Conservation (phyloP, 1,140 invertebrate species). For the Ditylenchus dipsaci region DNA sequence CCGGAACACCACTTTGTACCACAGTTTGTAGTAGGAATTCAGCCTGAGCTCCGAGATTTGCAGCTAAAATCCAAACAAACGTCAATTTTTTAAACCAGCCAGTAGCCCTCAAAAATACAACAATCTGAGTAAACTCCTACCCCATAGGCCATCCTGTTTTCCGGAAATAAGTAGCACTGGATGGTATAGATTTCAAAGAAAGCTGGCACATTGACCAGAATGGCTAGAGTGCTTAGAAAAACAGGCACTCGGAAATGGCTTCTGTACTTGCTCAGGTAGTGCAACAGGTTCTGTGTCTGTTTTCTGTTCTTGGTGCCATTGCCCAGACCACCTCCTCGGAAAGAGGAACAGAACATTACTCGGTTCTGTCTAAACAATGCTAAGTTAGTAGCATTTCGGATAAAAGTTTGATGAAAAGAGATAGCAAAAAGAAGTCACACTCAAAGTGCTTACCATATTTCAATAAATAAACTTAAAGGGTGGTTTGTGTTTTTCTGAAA, state of each 20-base stretch:
- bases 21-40: slow-evolving; percentile 34
- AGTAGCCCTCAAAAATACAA: no score
- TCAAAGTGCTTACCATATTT: no score
- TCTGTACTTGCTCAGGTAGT: slow-evolving; percentile 41
- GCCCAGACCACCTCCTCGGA: neutral
- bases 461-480: no score
- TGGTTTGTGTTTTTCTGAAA: no score
- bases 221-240: slow-evolving; percentile 33
- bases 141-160: slow-evolving; percentile 28
- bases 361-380: slow-evolving; percentile 1
- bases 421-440: neutral
- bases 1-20: slow-evolving; percentile 41
- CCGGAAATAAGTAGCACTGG: slow-evolving; percentile 22
- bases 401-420: neutral
- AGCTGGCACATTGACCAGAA: slow-evolving; percentile 44
- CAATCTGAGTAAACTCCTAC: slow-evolving; percentile 3
- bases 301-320: neutral
- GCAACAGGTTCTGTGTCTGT: slow-evolving; percentile 21
- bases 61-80: slow-evolving; percentile 17
- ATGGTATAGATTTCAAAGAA: slow-evolving; percentile 42
- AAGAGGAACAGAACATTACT: slow-evolving; percentile 7
- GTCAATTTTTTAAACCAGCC: no score
- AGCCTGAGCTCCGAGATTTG: slow-evolving; percentile 29
- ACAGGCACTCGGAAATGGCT: slow-evolving; percentile 46
- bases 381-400: neutral